Conservation (phyloP, 2,797 vertebrate species). For the Lepilemur septentrionalis region DNA sequence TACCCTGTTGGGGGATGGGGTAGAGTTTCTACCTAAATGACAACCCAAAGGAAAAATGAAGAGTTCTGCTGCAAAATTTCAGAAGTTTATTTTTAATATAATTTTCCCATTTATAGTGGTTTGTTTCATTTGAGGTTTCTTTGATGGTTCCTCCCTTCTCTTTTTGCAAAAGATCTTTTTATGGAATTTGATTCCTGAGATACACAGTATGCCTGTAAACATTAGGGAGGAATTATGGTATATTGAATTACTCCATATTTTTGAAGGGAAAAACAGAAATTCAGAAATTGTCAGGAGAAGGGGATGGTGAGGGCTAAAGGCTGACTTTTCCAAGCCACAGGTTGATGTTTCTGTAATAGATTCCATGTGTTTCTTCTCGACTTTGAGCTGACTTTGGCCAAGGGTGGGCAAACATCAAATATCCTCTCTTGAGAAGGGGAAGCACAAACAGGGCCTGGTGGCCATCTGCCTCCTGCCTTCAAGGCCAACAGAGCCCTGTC, state of each 20-base stretch:
- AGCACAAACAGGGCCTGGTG: neutral
- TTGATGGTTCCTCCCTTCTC: constrained; percentile 45
- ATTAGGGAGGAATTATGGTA: constrained; percentile 68
- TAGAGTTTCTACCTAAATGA: neutral
- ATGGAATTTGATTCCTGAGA: constrained; percentile 67
- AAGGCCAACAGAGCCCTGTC: neutral
- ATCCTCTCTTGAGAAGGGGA: constrained; percentile 69
- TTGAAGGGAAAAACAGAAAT: constrained; percentile 72
- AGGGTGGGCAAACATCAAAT: constrained; percentile 65
- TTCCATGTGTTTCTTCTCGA: constrained; percentile 72
- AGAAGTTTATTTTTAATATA: constrained; percentile 70
- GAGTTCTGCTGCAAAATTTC: constrained; percentile 51
- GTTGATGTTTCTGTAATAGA: constrained; percentile 66
- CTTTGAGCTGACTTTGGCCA: constrained; percentile 55
- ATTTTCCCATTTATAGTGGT: constrained; percentile 62
- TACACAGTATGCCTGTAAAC: constrained; percentile 60
- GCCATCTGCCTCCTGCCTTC: constrained; percentile 41
- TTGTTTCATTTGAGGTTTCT: constrained; percentile 74
- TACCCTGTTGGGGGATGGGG: neutral
- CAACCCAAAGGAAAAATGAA: constrained; percentile 49
- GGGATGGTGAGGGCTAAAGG: neutral
- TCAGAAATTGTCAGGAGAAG: constrained; percentile 48
- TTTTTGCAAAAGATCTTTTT: constrained; percentile 46
- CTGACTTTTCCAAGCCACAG: constrained; percentile 75
- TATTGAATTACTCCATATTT: constrained; percentile 78